Evolutionary conservation across 2,113 vertebrate species (phyloP), one percentile per base, ranked within the genome.

Genomic region (Xiphophorus couchianus): DNA sequence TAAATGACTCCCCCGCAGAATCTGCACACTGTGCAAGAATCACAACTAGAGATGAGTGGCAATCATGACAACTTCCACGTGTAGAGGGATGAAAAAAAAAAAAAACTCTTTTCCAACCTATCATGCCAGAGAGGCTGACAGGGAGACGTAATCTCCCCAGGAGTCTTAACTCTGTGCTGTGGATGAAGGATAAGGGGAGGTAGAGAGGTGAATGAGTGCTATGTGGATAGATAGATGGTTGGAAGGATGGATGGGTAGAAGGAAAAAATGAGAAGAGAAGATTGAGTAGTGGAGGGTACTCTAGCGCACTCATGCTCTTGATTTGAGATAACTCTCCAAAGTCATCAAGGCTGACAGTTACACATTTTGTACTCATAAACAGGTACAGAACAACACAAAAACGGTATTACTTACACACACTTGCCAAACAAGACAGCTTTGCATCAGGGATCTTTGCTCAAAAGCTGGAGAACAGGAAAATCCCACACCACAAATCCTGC

Each of bases 121-220:
- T 90, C 80, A 78, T 80, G 83, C 82, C 73, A 81, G 84, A 82
- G 73, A 81, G 81, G 78, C 80, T 90, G 88, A 90, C 91, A 91
- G 86, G 75, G 80, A 81, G 84, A 86, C 85, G 88, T 90, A 90
- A 92, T 91, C 90, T 89, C 81, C 69, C 78, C 73, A 71, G 78
- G 86, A 89, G 86, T 84, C 73, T 78, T 80, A 81, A 88, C 88
- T 67, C 66, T 73, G 37, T 54, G 76, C 86, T 83, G 80, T 48
- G 84, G 80, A 90, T 92, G 73, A 86, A 68, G 86, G 82, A 90
- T 85, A 83, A 79, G 69, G 72, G 39, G 71, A 62, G 31, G 64
- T 64, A 33, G 9, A 69, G 22, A 30, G n/a, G 48, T 74, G 77
- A 83, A 83, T 83, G 39, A 82, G 74, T 68, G 66, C 31, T 71